A percentile compares a stretch with the other conserved stretches of the same genome.
Evolutionary conservation across 1,140 invertebrate species (phyloP).

Genomic region (Meteorus sp.): DNA sequence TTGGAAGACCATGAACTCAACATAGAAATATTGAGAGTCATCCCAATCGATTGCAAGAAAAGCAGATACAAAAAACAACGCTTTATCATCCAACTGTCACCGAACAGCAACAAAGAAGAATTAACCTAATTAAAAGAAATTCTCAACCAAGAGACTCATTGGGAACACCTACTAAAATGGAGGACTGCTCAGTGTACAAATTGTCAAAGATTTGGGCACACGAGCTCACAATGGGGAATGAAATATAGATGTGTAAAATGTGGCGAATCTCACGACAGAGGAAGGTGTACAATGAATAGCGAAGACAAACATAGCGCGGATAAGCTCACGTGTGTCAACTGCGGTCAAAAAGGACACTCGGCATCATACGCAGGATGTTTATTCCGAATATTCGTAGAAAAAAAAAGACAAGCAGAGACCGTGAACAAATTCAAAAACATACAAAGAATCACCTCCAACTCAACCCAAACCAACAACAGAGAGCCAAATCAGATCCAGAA

Average conservation of each 20-base stretch:
- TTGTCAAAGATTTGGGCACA: constrained; percentile 14
- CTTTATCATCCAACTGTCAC: background rate
- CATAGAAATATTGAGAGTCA: background rate
- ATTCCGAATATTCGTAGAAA: constrained; percentile 9
- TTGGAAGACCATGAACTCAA: too few relatives aligned
- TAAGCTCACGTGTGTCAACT: constrained; percentile 22
- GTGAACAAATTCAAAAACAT: too few relatives aligned
- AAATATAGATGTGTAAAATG: constrained; percentile 23
- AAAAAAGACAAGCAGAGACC: too few relatives aligned
- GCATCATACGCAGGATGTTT: constrained; percentile 28
- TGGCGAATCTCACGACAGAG: constrained; percentile 3
- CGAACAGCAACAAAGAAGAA: background rate
- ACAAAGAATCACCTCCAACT: too few relatives aligned
- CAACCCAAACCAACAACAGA: too few relatives aligned
- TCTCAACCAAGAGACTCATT: constrained; percentile 6
- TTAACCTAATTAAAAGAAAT: background rate
- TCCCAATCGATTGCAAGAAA: background rate
- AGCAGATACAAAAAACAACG: background rate
- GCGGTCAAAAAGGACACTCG: constrained; percentile 19
- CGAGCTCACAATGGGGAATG: constrained; percentile 11
- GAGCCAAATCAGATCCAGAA: too few relatives aligned
- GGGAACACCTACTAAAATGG: constrained; percentile 8
- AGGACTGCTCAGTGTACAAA: constrained; percentile 13
- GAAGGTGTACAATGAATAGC: background rate
- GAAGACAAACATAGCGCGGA: background rate